phyloP scores from a whole-genome alignment of 1,140 invertebrate genomes.

The Tetramorium parvispinum region DNA sequence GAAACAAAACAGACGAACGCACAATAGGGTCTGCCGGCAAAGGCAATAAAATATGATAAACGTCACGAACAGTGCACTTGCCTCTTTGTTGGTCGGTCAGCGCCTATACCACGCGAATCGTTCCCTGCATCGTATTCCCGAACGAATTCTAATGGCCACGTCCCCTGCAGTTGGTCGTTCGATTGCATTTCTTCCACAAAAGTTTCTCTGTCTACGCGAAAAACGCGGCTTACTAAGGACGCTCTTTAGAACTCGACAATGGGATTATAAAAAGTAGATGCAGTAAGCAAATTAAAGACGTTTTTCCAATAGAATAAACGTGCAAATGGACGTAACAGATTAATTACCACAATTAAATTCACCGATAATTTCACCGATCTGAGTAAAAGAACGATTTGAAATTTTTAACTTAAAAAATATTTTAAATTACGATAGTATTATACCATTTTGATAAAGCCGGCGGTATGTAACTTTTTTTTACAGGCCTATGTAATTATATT shows the following conservation, averaged over 20 bases:
- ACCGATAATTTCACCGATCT: neutral
- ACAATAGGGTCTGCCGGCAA: slow-evolving; percentile 75
- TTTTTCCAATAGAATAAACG: neutral
- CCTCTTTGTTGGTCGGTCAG: slow-evolving; percentile 74
- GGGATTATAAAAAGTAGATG: slow-evolving; percentile 16
- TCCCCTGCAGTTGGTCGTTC: slow-evolving; percentile 65
- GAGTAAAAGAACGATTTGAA: neutral
- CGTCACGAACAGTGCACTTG: slow-evolving; percentile 76
- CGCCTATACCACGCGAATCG: slow-evolving; percentile 44
- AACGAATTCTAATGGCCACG: slow-evolving; percentile 57
- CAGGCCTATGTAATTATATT: neutral
- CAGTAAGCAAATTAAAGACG: neutral
- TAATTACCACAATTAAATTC: slow-evolving; percentile 21
- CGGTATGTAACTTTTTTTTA: neutral
- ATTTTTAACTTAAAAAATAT: neutral
- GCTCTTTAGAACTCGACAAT: slow-evolving; percentile 40
- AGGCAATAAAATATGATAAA: slow-evolving; percentile 82
- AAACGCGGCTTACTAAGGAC: slow-evolving; percentile 36
- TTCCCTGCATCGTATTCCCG: slow-evolving; percentile 39
- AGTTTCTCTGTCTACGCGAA: slow-evolving; percentile 59
- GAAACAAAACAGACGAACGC: slow-evolving; percentile 79
- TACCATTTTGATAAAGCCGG: neutral
- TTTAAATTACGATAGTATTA: slow-evolving; percentile 23
- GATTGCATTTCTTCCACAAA: slow-evolving; percentile 68
- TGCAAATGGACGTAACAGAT: neutral